Conservation (phyloP, 2,888 invertebrate species). For the Synanthedon andrenaeformis region DNA sequence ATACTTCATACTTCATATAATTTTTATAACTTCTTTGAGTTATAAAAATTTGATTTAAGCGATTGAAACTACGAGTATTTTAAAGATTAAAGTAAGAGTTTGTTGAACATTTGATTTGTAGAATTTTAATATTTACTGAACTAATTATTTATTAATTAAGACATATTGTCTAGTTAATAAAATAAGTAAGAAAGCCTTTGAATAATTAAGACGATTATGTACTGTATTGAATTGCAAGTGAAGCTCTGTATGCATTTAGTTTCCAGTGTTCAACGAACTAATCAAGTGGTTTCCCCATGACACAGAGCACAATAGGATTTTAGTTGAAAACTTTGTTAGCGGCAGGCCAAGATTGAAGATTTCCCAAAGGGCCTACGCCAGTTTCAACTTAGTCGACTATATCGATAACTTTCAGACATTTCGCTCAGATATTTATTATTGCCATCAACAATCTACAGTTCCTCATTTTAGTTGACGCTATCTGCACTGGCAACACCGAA, state of each 20-base stretch:
- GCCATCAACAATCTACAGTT: conserved; percentile 5
- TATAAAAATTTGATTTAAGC: no score
- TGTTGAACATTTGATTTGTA: no score
- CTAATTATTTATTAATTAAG: no score
- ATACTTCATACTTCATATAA: no score
- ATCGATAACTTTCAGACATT: conserved; percentile 57
- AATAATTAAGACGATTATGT: no score
- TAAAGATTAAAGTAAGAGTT: no score
- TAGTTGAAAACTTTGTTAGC: conserved; percentile 67
- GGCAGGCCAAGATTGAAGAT: conserved; percentile 64
- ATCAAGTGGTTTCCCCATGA: conserved; percentile 50
- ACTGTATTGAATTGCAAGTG: background rate
- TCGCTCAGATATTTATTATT: conserved; percentile 40
- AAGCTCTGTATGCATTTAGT: background rate
- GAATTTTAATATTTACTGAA: no score
- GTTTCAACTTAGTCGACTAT: conserved; percentile 60
- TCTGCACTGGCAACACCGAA: background rate
- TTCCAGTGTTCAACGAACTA: conserved; percentile 7
- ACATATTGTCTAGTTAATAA: no score
- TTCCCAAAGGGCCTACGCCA: conserved; percentile 60
- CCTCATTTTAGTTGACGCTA: background rate
- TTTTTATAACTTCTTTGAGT: no score
- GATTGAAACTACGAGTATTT: no score
- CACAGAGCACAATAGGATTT: conserved; percentile 62
- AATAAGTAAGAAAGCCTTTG: no score